A percentile compares a stretch with the other conserved stretches of the same genome.
Conservation (phyloP, 2,113 vertebrate species). For the Engystomops pustulosus region DNA sequence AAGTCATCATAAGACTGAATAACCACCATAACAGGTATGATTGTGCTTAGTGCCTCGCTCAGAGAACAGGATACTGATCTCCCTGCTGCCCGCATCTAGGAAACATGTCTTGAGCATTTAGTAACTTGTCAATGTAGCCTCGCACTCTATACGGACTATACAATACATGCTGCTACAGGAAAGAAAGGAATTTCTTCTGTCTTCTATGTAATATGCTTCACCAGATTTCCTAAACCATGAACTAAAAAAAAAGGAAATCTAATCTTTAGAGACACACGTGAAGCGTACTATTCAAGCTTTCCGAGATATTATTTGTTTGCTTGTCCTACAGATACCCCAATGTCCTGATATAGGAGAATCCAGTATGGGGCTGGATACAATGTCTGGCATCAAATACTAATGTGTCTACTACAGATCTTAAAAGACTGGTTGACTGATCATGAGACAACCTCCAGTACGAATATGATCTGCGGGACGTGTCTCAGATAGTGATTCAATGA, state of each 20-base stretch:
- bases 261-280: slow-evolving; percentile 44
- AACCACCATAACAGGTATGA: slow-evolving; percentile 40
- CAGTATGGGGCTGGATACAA: not conserved
- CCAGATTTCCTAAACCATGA: slow-evolving; percentile 52
- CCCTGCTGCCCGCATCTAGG: slow-evolving; percentile 39
- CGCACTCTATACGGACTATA: slow-evolving; percentile 33
- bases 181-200: slow-evolving; percentile 55
- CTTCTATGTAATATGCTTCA: slow-evolving; percentile 55
- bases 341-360: not conserved
- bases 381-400: slow-evolving; percentile 36
- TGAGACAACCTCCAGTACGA: slow-evolving; percentile 37
- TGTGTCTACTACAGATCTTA: slow-evolving; percentile 30
- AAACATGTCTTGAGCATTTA: slow-evolving; percentile 49
- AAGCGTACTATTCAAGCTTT: slow-evolving; percentile 39
- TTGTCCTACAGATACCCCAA: slow-evolving; percentile 20
- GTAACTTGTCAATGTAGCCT: slow-evolving; percentile 37
- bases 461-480: slow-evolving; percentile 21
- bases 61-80: slow-evolving; percentile 44
- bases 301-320: slow-evolving; percentile 29
- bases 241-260: slow-evolving; percentile 32
- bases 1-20: slow-evolving; percentile 30
- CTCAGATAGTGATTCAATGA: slow-evolving; percentile 41
- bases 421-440: slow-evolving; percentile 22
- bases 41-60: slow-evolving; percentile 10
- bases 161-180: slow-evolving; percentile 53